These are phyloP conservation scores for Oriolus oriolus DNA, from an alignment of 2,113 vertebrate species.

Conservation along the genomic window DNA sequence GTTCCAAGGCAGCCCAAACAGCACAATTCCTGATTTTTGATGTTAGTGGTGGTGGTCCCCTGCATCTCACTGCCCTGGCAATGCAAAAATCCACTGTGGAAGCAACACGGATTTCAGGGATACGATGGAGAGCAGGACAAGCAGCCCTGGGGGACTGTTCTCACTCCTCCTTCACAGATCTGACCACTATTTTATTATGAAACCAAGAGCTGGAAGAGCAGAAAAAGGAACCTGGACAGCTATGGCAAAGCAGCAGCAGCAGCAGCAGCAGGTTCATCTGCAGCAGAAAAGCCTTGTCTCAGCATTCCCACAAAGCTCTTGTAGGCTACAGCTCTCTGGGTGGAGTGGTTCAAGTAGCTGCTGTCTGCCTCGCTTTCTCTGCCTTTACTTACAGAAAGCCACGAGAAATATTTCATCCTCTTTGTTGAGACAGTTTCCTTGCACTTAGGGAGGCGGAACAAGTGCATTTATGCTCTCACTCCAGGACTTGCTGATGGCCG, in stretches of 20 bases:
- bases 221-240: background rate
- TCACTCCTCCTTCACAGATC: background rate
- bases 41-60: background rate
- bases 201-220: background rate
- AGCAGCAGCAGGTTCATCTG: background rate
- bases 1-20: background rate
- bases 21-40: background rate
- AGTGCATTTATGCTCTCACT: slow-evolving; percentile 34
- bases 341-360: background rate
- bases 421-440: slow-evolving; percentile 9
- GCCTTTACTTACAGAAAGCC: background rate
- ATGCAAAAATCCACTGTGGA: background rate
- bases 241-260: background rate
- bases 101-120: background rate
- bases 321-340: fast-evolving
- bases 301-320: background rate
- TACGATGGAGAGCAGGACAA: background rate
- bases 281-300: background rate
- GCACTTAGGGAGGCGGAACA: slow-evolving; percentile 4
- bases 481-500: background rate
- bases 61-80: background rate
- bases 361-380: background rate
- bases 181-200: background rate
- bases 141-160: background rate
- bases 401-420: slow-evolving; percentile 12